Evolutionary conservation across 2,797 vertebrate species (phyloP).

Genomic region (Esox lucius): DNA sequence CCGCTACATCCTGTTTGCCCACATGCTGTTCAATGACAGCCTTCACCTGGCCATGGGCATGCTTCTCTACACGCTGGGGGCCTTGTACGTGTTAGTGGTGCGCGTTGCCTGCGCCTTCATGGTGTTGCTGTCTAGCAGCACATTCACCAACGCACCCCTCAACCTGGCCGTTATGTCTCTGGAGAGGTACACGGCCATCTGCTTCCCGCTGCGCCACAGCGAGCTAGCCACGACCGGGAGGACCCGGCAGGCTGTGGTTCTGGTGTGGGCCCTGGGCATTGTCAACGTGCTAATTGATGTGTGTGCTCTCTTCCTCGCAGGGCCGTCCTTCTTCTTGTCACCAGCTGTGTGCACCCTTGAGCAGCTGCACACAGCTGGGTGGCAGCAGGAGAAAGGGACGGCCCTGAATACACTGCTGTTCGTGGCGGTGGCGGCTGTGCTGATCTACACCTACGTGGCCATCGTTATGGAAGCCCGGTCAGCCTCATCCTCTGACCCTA

Average conservation of each 20-base stretch:
- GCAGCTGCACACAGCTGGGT: constrained; percentile 26
- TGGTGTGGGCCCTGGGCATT: constrained; percentile 35
- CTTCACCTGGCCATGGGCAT: constrained; percentile 5
- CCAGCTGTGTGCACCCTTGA: constrained; percentile 16
- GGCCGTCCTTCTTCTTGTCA: constrained; percentile 31
- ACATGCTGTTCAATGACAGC: constrained; percentile 34
- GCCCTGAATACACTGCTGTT: constrained; percentile 23
- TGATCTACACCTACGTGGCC: constrained; percentile 40
- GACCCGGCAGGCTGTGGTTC: constrained; percentile 23
- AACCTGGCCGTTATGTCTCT: constrained; percentile 49
- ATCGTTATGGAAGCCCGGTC: constrained; percentile 29
- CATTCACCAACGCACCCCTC: constrained; percentile 19
- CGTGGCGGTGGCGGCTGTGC: constrained; percentile 1
- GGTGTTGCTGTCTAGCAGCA: constrained; percentile 18
- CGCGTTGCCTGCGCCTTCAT: constrained; percentile 24
- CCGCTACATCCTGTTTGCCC: constrained; percentile 34
- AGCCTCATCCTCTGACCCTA: constrained; percentile 12
- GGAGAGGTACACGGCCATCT: constrained; percentile 50
- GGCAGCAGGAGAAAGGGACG: constrained; percentile 30
- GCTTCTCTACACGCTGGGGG: constrained; percentile 4
- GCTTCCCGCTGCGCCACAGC: constrained; percentile 44
- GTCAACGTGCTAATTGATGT: constrained; percentile 31
- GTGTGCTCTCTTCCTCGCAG: constrained; percentile 30
- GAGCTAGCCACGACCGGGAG: constrained; percentile 31
- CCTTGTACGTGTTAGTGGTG: neutral